phyloP scores from a whole-genome alignment of 2,888 invertebrate species.

The Callinectes sapidus region DNA sequence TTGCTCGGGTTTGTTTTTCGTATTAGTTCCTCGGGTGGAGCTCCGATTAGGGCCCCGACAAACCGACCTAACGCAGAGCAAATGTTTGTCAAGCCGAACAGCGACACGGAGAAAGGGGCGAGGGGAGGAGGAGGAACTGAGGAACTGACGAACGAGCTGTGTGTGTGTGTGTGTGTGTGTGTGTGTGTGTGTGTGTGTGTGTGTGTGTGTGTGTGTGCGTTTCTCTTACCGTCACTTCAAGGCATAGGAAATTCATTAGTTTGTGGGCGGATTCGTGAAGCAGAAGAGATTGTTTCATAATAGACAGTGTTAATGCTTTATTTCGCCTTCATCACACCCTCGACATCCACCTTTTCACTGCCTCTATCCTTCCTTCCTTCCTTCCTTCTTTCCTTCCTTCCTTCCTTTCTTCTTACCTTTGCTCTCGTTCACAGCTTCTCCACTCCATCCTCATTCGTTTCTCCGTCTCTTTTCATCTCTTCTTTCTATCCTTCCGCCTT shows the following conservation, averaged over 20 bases:
- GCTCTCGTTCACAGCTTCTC: neutral
- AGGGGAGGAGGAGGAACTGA: neutral
- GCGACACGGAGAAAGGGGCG: slow-evolving; percentile 18
- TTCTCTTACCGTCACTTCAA: too few relatives aligned
- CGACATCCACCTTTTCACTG: neutral
- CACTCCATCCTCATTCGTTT: neutral
- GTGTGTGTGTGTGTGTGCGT: neutral
- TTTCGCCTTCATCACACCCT: neutral
- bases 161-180: neutral
- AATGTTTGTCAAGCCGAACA: neutral
- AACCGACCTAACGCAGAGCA: neutral
- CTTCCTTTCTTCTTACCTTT: neutral
- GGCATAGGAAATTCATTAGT: neutral
- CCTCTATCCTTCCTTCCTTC: too few relatives aligned
- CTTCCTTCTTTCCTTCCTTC: too few relatives aligned
- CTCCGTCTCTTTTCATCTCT: neutral
- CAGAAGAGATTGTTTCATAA: neutral
- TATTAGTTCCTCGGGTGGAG: neutral
- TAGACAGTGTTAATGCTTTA: neutral
- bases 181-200: neutral
- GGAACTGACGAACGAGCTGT: neutral
- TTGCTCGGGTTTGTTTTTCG: neutral
- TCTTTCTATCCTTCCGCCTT: neutral
- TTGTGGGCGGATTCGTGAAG: neutral
- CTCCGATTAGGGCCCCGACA: slow-evolving; percentile 13